Percentiles rank a stretch among this genome's conserved stretches.
phyloP scores from a whole-genome alignment of 1,140 invertebrate species.

The Tribolium castaneum region DNA sequence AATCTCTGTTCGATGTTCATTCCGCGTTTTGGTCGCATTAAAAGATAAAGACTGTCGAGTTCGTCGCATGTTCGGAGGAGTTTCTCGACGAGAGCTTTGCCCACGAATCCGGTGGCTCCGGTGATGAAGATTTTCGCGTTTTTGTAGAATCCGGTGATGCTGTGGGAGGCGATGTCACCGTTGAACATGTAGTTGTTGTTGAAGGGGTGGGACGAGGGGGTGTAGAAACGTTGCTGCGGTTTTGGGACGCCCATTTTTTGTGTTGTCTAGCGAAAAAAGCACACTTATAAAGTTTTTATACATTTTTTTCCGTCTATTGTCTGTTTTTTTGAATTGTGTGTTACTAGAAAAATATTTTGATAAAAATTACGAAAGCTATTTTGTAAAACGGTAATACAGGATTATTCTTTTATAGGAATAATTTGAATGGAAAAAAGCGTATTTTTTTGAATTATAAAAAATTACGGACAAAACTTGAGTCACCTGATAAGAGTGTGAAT shows the following conservation, averaged over 20 bases:
- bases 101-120: slow-evolving; percentile 76
- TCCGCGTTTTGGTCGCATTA: slow-evolving; percentile 82
- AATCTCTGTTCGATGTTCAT: slow-evolving; percentile 72
- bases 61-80: slow-evolving; percentile 83
- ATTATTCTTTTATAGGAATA: too few species aligned
- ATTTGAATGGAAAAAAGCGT: too few species aligned
- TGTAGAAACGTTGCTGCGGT: not conserved
- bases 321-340: too few species aligned
- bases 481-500: too few species aligned
- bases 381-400: too few species aligned
- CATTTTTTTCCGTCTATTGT: too few species aligned
- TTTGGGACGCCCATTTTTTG: slow-evolving; percentile 27
- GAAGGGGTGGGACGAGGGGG: not conserved
- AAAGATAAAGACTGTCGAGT: slow-evolving; percentile 81
- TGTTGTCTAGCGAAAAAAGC: not conserved
- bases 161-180: not conserved
- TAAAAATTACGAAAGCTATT: too few species aligned
- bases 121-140: slow-evolving; percentile 67
- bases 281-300: too few species aligned
- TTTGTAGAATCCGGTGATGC: slow-evolving; percentile 55
- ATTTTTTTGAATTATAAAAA: too few species aligned
- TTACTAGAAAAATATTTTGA: too few species aligned
- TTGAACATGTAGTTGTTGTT: slow-evolving; percentile 26
- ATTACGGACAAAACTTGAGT: too few species aligned
- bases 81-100: slow-evolving; percentile 91